Conservation (phyloP, 1,140 invertebrate species). For the Sitobion miscanthi region DNA sequence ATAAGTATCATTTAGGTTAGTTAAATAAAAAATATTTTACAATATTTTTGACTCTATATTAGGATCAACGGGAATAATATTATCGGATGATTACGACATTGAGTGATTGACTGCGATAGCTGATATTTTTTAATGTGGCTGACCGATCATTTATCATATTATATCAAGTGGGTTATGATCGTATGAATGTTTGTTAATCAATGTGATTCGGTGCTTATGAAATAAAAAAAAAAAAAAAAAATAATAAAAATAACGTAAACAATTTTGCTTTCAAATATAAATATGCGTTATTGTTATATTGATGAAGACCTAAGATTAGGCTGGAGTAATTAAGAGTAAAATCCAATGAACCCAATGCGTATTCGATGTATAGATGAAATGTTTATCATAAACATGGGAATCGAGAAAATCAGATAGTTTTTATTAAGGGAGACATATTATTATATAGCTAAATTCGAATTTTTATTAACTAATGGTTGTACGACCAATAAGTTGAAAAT, state of each 20-base stretch:
- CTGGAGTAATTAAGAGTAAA: not conserved
- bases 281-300: not conserved
- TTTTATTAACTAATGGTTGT: not conserved
- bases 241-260: not conserved
- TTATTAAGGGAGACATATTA: too few species aligned
- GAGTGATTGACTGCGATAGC: not conserved
- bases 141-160: not conserved
- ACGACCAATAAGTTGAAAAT: not conserved
- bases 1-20: too few species aligned
- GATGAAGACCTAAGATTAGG: not conserved
- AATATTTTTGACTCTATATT: not conserved
- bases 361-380: not conserved
- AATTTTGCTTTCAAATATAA: not conserved
- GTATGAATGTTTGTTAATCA: not conserved
- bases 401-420: too few species aligned
- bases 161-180: not conserved
- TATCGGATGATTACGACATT: not conserved
- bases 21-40: not conserved
- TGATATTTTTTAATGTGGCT: not conserved
- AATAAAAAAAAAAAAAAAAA: not conserved
- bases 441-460: not conserved
- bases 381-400: too few species aligned
- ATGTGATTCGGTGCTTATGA: not conserved
- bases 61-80: not conserved
- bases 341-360: not conserved